Base-by-base conservation (phyloP, 2,888 invertebrate species). In the Ryuthela nishihirai region DNA sequence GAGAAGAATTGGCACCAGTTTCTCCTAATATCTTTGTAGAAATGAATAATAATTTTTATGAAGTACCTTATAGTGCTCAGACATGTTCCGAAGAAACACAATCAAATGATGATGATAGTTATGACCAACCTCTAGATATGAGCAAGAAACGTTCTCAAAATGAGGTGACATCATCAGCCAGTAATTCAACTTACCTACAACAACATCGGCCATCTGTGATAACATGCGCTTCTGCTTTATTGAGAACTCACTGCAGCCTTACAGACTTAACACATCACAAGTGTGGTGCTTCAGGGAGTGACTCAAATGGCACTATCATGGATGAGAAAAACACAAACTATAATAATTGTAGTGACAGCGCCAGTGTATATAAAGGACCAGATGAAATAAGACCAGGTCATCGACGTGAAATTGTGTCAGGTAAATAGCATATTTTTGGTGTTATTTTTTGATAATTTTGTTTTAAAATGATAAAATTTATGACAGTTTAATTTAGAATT, bases 151-250 rank as follows among this genome's bases (percentile, higher is more conserved):
- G 64, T 26, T 21, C 45, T 21, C 36, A 46, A 18, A n/a, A 60
- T 42, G 24, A 35, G 18, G 23, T 17, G 32, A 24, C 49, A 25
- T 32, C 43, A 6, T 9, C 23, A 40, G 50, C 50, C 21, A 25
- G 17, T 25, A 25, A 45, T 29, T 49, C 18, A 35, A 21, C 36
- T 15, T 42, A 38, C 15, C 41, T 39, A 15, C 65, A 65, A 44
- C 66, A 67, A 42, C 45, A 62, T 21, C 54, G 82, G 43, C 84
- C 85, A 26, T 82, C 84, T 20, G 84, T 85, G 65, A 84, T 85
- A 67, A 82, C 82, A 6, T 76, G 83, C 75, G 76, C 79, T 34
- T 74, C 77, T 15, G 59, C 67, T 25, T 58, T 63, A 42, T 44
- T 53, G 23, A 40, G 61, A 54, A 50, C 62, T 41, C 60, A 60